phyloP scores from a whole-genome alignment of 1,140 invertebrate species.

The Drosophila sucinea region DNA sequence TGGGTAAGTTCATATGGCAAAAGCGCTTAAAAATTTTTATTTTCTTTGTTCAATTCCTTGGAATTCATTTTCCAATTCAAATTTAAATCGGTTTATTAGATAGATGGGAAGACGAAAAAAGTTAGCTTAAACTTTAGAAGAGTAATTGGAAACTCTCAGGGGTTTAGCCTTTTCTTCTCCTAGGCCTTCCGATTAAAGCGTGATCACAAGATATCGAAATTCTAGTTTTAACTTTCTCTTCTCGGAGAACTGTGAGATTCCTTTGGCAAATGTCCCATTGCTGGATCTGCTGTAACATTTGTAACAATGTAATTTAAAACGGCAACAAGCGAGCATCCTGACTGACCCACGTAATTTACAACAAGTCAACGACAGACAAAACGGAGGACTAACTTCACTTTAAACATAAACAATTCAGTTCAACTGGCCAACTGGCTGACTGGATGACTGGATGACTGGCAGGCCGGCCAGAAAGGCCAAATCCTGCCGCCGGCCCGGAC shows the following conservation, averaged over 20 bases:
- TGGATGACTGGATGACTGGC: background rate
- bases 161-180: too few relatives aligned
- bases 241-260: conserved; percentile 20
- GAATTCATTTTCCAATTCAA: too few relatives aligned
- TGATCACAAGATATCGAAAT: background rate
- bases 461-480: conserved; percentile 54
- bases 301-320: conserved; percentile 74
- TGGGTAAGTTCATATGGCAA: too few relatives aligned
- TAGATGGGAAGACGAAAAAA: too few relatives aligned
- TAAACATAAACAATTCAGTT: conserved; percentile 56
- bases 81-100: too few relatives aligned
- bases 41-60: too few relatives aligned
- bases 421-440: background rate
- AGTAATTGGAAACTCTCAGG: too few relatives aligned
- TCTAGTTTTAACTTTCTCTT: background rate
- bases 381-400: conserved; percentile 29
- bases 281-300: conserved; percentile 31
- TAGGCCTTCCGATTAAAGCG: too few relatives aligned
- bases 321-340: conserved; percentile 29
- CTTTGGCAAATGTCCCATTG: conserved; percentile 40
- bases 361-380: conserved; percentile 50
- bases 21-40: too few relatives aligned
- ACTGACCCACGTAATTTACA: conserved; percentile 51
- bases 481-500: conserved; percentile 56
- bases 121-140: too few relatives aligned